phyloP scores from a whole-genome alignment of 2,797 vertebrate genomes.

The Rhinichthys osculus region DNA sequence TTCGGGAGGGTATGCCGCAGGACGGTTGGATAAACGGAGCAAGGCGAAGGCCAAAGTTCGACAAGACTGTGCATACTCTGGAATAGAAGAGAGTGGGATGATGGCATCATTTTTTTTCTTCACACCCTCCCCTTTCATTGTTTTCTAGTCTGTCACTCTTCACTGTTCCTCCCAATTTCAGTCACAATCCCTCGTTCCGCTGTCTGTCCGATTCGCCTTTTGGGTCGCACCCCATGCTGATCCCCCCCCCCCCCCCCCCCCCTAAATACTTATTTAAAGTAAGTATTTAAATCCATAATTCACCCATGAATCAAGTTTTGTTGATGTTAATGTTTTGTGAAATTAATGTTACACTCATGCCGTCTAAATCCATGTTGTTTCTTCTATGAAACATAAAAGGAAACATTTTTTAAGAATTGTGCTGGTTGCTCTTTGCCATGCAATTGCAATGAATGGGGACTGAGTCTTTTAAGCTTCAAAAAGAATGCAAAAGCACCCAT shows the following conservation, averaged over 20 bases:
- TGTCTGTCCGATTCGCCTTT: not conserved
- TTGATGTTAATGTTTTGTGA: not conserved
- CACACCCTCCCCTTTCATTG: conserved; percentile 2
- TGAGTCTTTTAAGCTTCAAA: not conserved
- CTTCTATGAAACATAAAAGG: not conserved
- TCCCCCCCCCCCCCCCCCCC: not conserved
- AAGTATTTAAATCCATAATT: not conserved
- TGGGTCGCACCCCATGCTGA: not conserved
- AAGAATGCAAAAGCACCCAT: not conserved
- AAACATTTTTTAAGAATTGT: not conserved
- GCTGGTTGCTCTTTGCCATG: not conserved
- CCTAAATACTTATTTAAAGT: too few relatives aligned
- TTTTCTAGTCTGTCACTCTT: conserved; percentile 46
- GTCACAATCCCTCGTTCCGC: not conserved
- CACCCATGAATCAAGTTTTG: not conserved
- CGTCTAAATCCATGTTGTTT: not conserved
- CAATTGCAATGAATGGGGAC: not conserved
- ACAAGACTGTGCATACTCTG: not conserved
- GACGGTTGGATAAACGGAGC: conserved; percentile 69
- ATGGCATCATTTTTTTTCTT: conserved; percentile 36
- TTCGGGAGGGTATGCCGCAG: conserved; percentile 52
- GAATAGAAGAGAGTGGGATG: conserved; percentile 18
- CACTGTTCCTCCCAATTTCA: conserved; percentile 27
- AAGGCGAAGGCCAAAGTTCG: conserved; percentile 64
- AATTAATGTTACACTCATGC: not conserved